Percentiles rank a stretch among this genome's conserved stretches.
Evolutionary conservation across 2,797 vertebrate genomes (phyloP).

Genomic region (Hemibagrus guttatus): DNA sequence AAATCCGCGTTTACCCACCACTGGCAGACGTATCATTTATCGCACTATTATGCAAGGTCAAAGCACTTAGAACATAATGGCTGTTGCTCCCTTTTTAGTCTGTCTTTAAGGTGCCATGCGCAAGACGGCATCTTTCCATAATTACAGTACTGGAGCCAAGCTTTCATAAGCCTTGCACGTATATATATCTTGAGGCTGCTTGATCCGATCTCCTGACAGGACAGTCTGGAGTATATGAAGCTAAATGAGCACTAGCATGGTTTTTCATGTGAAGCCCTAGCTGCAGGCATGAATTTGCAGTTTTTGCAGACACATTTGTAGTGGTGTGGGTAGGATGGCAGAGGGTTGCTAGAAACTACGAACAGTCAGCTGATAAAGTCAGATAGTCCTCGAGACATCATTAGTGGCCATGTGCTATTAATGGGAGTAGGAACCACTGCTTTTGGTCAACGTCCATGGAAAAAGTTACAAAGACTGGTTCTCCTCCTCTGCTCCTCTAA

Average conservation of each 20-base stretch:
- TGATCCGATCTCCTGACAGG: conserved; percentile 49
- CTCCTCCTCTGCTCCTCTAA: conserved; percentile 1
- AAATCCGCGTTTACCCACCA: conserved; percentile 68
- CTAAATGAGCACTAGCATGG: conserved; percentile 14
- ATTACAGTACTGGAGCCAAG: conserved; percentile 57
- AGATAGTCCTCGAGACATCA: conserved; percentile 34
- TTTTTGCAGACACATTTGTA: conserved; percentile 21
- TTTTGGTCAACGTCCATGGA: conserved; percentile 32
- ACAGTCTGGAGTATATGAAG: conserved; percentile 22
- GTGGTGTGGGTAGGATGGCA: not conserved
- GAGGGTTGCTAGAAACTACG: not conserved
- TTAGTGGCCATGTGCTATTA: conserved; percentile 63
- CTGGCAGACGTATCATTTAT: conserved; percentile 71
- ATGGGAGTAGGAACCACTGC: conserved; percentile 34
- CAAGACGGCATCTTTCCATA: conserved; percentile 58
- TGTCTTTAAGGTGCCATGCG: conserved; percentile 48
- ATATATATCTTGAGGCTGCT: conserved; percentile 59
- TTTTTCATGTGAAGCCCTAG: conserved; percentile 29
- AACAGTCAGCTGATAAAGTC: not conserved
- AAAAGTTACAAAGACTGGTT: conserved; percentile 32
- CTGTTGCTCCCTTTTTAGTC: conserved; percentile 58
- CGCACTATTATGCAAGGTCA: conserved; percentile 64
- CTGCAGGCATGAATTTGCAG: conserved; percentile 40
- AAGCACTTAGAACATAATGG: conserved; percentile 66
- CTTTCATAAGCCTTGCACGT: conserved; percentile 41